A percentile compares a stretch with the other conserved stretches of the same genome.
Conservation (phyloP, 1,140 invertebrate species). For the Drosophila nigrodunni region DNA sequence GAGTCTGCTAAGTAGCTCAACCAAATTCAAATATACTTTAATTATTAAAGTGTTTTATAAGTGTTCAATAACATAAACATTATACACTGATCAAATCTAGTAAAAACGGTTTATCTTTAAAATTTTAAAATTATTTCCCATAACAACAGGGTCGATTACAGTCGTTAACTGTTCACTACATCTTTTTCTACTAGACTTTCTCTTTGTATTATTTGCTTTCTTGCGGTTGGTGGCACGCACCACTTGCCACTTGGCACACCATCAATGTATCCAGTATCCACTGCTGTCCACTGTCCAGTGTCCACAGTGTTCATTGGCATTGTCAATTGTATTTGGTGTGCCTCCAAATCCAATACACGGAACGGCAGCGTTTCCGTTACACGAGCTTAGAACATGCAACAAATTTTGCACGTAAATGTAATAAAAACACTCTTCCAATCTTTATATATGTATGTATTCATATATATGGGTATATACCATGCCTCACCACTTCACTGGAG, state of each 20-base stretch:
- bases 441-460: not conserved
- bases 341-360: conserved; percentile 63
- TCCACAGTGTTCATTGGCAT: conserved; percentile 20
- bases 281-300: not conserved
- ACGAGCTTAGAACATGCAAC: conserved; percentile 74
- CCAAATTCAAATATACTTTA: no score
- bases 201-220: not conserved
- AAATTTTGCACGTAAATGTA: conserved; percentile 84
- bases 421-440: conserved; percentile 73
- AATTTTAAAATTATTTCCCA: no score
- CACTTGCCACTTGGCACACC: conserved; percentile 11
- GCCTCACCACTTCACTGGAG: conserved; percentile 58
- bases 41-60: no score
- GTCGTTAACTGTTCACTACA: no score
- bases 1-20: no score
- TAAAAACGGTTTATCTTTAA: no score
- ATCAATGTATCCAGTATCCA: not conserved
- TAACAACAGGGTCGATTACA: no score
- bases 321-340: conserved; percentile 66
- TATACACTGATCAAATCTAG: no score
- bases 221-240: conserved; percentile 43
- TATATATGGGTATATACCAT: conserved; percentile 8
- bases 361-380: conserved; percentile 58
- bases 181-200: no score
- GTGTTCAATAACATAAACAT: no score